Base-by-base conservation (phyloP, 2,888 invertebrate species). In the Venustoraphidia nigricollis region DNA sequence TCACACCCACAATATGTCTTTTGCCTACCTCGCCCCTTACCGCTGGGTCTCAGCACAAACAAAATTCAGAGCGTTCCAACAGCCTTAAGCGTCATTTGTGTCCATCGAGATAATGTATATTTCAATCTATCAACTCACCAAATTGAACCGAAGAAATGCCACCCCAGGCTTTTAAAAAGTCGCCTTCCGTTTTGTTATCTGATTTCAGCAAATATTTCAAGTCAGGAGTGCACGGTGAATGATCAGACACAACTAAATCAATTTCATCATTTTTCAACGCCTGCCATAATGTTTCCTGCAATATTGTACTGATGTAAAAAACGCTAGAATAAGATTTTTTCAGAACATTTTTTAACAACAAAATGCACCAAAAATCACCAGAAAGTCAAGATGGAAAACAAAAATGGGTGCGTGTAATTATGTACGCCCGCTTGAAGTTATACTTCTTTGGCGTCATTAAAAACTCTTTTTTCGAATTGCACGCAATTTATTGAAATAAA, bases 91-190 rank as follows among this genome's bases (percentile, higher is more conserved):
- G 17, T 17, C 17, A 17, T 17, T 17, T 17, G 17, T 17, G 17
- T 17, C 4, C 17, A 17, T 17, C 17, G 17, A 17, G 17, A 17
- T 4, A 4, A 17, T 4, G 17, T 3, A 17, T 17, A 17, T 17
- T 17, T 27, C 6, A 27, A 27, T 27, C 27, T 3, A 3, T 27
- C 6, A 6, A 55, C 58, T 51, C 63, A 76, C 81, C 80, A 60
- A 83, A 79, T 60, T 84, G 84, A 27, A 84, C 65, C 0, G 83
- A 81, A 1, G 82, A 77, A 51, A 85, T 79, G 43, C 84, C 84
- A 35, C 82, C 82, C 81, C 82, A 83, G 34, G 83, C 82, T 54
- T 74, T 72, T 50, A 82, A 59, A 57, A 82, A 83, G 57, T 82
- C 72, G 34, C 76, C 76, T 43, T 72, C 67, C 14, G 59, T 65